Base-by-base conservation (phyloP, 2,797 vertebrate genomes). In the Sandelia bainsii region DNA sequence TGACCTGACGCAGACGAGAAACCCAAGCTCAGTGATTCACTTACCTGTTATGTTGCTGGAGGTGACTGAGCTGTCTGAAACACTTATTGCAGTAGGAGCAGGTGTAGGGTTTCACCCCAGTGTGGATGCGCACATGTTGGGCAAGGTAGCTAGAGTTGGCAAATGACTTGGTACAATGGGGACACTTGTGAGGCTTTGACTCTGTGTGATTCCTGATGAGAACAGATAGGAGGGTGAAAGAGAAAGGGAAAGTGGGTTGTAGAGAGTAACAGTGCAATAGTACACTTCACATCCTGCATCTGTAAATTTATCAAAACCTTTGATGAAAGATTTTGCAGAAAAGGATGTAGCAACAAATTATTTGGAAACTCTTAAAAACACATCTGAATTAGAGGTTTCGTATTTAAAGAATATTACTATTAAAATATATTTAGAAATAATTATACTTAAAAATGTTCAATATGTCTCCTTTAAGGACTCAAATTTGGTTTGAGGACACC, bases 31-130 rank as follows among this genome's bases (percentile, higher is more conserved):
- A 20, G 75, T 57, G 74, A 62, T 45, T 80, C 50, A 66, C 83
- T 95, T 94, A 98, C 98, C 98, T 96, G 96, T 97, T 97, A 95
- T 99, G 98, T 92, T 99, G 98, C 95, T 99, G 98, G 90, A 99
- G 96, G 95, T 99, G 98, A 94, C 98, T 99, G 94, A 98, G 98
- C 92, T 99, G 98, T 93, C 98, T 97, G 94, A 99, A 99, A 89
- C 94, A 93, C 92, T 99, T 99, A 91, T 99, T 95, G 93, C 98
- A 99, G 91, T 93, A 99, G 83, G 94, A 94, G 94, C 98, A 99
- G 85, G 95, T 94, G 93, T 99, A 99, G 69, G 98, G 98, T 93
- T 99, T 99, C 87, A 97, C 97, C 80, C 98, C 98, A 0, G 98
- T 99, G 93, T 99, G 98, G 92, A 99, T 99, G 73, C 98, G 98